phyloP scores from a whole-genome alignment of 2,888 invertebrate species.

The Cephus sareptanus region DNA sequence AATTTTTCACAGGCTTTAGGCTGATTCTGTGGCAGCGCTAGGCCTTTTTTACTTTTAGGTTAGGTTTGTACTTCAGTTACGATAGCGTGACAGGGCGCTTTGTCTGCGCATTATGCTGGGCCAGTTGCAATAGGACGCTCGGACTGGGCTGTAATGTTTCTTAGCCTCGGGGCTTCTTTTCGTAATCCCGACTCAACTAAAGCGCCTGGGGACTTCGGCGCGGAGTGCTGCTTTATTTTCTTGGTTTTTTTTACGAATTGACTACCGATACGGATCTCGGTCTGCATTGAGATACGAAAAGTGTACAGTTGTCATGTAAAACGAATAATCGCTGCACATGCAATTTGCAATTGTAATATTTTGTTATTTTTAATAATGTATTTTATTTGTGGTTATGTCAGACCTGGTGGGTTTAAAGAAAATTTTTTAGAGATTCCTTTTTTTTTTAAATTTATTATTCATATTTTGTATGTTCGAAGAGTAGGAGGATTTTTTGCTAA shows the following conservation, averaged over 20 bases:
- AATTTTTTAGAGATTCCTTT: not conserved
- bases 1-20: not conserved
- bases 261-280: constrained; percentile 5
- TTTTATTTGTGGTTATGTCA: too few species aligned
- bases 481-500: not conserved
- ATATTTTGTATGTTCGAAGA: not conserved
- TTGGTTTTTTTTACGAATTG: not conserved
- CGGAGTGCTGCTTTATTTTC: not conserved
- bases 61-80: not conserved
- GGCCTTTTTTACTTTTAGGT: not conserved
- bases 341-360: not conserved
- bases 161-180: constrained; percentile 1
- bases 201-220: constrained; percentile 1
- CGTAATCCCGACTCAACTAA: not conserved
- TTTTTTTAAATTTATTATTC: not conserved
- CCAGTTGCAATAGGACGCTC: not conserved
- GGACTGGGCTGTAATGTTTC: not conserved
- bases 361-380: not conserved
- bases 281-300: not conserved
- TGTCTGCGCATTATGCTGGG: not conserved
- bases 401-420: too few species aligned
- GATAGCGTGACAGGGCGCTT: not conserved
- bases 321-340: not conserved
- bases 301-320: not conserved
- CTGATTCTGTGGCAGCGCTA: not conserved